A percentile compares a stretch with the other conserved stretches of the same genome.
Conservation (phyloP, 2,113 vertebrate species). For the Typhlomys cinereus region DNA sequence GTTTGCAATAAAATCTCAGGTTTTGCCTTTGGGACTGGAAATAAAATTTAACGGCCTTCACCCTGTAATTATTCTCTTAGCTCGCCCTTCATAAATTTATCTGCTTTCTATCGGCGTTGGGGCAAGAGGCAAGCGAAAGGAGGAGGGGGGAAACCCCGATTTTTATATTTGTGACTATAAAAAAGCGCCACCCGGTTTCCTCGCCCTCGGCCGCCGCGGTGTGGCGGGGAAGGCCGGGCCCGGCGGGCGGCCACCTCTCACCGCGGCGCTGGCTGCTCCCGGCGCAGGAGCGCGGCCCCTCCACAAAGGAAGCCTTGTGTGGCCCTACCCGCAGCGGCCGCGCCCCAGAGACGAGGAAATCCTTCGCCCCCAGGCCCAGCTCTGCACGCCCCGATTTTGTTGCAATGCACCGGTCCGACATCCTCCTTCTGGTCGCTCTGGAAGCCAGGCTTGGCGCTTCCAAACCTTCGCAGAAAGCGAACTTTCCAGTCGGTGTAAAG, state of each 20-base stretch:
- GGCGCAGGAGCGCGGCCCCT: slow-evolving; percentile 41
- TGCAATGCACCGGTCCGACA: background rate
- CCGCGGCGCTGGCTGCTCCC: background rate
- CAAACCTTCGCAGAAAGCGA: slow-evolving; percentile 34
- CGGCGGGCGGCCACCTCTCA: slow-evolving; percentile 54
- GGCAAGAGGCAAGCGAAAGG: slow-evolving; percentile 55
- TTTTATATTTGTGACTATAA: slow-evolving; percentile 79
- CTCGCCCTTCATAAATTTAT: slow-evolving; percentile 89
- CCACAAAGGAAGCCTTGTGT: slow-evolving; percentile 74
- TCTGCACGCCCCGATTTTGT: background rate
- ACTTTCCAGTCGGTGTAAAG: slow-evolving; percentile 35
- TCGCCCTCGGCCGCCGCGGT: slow-evolving; percentile 65
- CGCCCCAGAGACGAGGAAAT: slow-evolving; percentile 56
- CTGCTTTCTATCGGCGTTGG: slow-evolving; percentile 85
- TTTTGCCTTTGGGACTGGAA: slow-evolving; percentile 89
- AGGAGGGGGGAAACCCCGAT: slow-evolving; percentile 67
- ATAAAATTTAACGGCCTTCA: slow-evolving; percentile 90
- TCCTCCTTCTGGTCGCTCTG: background rate
- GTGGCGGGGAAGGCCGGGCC: slow-evolving; percentile 19
- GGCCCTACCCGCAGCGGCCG: background rate
- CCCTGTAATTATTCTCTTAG: slow-evolving; percentile 90
- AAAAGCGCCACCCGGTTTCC: slow-evolving; percentile 81
- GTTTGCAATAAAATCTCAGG: slow-evolving; percentile 90
- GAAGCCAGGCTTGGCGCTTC: slow-evolving; percentile 18
- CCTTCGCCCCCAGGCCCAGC: slow-evolving; percentile 41